A percentile compares a stretch with the other conserved stretches of the same genome.
phyloP scores from a whole-genome alignment of 2,888 invertebrate genomes.

The Xylota sylvarum region DNA sequence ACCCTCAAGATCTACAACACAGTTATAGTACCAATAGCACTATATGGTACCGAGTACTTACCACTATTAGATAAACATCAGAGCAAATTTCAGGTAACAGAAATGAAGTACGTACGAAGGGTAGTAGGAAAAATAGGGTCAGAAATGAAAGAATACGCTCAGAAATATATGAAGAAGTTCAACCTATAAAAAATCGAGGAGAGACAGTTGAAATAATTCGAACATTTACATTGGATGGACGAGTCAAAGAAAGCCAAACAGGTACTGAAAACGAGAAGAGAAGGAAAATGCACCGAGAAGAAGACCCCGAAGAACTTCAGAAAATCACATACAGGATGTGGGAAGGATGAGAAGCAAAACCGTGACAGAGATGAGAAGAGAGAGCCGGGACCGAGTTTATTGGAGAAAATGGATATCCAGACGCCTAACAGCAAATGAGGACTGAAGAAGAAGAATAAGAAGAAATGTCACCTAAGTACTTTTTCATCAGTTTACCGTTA shows the following conservation, averaged over 20 bases:
- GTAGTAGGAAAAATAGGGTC: neutral
- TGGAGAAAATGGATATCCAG: too few species aligned
- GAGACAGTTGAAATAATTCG: neutral
- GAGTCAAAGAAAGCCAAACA: neutral
- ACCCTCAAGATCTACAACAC: conserved; percentile 7
- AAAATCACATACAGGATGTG: too few species aligned
- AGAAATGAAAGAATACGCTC: neutral
- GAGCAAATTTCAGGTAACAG: too few species aligned
- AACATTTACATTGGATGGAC: neutral
- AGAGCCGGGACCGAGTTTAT: too few species aligned
- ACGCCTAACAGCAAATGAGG: too few species aligned
- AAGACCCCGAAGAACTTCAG: neutral
- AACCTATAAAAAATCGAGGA: too few species aligned
- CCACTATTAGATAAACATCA: too few species aligned
- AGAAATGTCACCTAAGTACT: too few species aligned
- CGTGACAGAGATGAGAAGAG: too few species aligned
- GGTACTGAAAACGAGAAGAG: neutral
- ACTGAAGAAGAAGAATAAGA: too few species aligned
- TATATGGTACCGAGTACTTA: neutral
- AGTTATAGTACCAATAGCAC: neutral
- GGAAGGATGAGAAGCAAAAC: too few species aligned
- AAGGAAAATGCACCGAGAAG: neutral
- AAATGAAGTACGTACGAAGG: neutral
- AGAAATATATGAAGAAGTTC: neutral
- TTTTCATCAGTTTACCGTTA: too few species aligned